Conservation (phyloP, 2,888 invertebrate species). For the Hypomecis punctinalis region DNA sequence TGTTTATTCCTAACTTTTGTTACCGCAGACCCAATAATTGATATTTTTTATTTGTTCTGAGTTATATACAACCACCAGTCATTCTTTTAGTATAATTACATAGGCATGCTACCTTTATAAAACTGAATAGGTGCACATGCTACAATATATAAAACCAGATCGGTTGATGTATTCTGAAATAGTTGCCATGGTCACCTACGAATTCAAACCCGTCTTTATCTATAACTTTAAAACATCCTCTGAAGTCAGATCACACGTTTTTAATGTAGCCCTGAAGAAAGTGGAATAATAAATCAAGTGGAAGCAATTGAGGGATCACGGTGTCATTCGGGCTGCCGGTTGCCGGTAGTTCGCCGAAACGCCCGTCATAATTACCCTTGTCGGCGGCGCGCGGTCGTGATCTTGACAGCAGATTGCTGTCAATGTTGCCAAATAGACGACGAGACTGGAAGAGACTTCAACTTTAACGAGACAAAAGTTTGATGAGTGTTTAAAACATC, state of each 20-base stretch:
- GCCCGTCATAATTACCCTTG: constrained; percentile 66
- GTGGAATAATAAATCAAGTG: constrained; percentile 55
- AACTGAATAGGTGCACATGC: too few species aligned
- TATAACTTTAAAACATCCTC: constrained; percentile 39
- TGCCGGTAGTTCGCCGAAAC: constrained; percentile 44
- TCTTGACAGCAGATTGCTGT: constrained; percentile 58
- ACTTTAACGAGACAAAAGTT: neutral
- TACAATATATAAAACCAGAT: too few species aligned
- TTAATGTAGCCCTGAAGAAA: constrained; percentile 45
- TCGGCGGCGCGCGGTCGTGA: constrained; percentile 64
- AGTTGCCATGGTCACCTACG: neutral
- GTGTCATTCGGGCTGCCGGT: constrained; percentile 46
- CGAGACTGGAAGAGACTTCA: constrained; percentile 46
- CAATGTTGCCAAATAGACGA: constrained; percentile 32
- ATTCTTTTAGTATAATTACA: too few species aligned
- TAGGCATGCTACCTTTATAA: too few species aligned
- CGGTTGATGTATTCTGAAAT: neutral
- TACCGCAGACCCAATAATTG: too few species aligned
- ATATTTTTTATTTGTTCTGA: too few species aligned
- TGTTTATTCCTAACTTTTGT: too few species aligned
- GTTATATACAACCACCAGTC: too few species aligned
- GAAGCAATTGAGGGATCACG: constrained; percentile 48
- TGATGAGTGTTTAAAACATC: neutral
- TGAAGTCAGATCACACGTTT: constrained; percentile 46
- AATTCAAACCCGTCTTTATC: constrained; percentile 21